Base-by-base conservation (phyloP, 2,797 vertebrate genomes). In the Numenius phaeopus region DNA sequence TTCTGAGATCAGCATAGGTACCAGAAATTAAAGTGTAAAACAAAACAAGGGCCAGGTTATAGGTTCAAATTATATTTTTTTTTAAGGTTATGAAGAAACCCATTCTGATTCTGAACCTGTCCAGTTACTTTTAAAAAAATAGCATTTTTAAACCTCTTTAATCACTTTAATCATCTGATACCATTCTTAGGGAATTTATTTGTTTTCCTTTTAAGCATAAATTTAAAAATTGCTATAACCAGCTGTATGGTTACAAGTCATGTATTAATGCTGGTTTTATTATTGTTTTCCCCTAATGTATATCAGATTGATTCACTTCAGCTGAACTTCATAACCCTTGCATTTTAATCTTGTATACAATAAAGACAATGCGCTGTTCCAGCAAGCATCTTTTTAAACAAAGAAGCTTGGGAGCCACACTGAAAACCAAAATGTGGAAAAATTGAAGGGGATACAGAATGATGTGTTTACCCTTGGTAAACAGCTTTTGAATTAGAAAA, bases 401-500 rank as follows among this genome's bases (percentile, higher is more conserved):
- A 81, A 83, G 30, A 27, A 50, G 21, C 6, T 23, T 80, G 67
- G 9, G 34, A 88, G 18, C 5, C 44, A 73, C 11, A 83, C 16
- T 4, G 12, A 94, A 95, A 96, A 16, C 2, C 20, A 94, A 42
- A 72, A n/a, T 32, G 34, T 81, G 54, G 17, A 80, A 80, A 88
- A 84, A 86, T 9, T 75, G 59, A 90, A 89, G 22, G 8, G 30
- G 84, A 87, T 95, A 76, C 23, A 93, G 64, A 89, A 69, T 40
- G 24, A 82, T 94, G 19, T 78, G 32, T 90, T 98, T 97, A 67
- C 15, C 14, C 19, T 79, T 75, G 58, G 66, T 57, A 80, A 83
- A 77, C 67, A 94, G 65, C 54, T 76, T 95, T 90, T 88, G 85
- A 96, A 96, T 96, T 83, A 92, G 72, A 97, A 97, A 98, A 96